phyloP scores from a whole-genome alignment of 2,888 invertebrate genomes.

The Eueremaeus valkanovi region DNA sequence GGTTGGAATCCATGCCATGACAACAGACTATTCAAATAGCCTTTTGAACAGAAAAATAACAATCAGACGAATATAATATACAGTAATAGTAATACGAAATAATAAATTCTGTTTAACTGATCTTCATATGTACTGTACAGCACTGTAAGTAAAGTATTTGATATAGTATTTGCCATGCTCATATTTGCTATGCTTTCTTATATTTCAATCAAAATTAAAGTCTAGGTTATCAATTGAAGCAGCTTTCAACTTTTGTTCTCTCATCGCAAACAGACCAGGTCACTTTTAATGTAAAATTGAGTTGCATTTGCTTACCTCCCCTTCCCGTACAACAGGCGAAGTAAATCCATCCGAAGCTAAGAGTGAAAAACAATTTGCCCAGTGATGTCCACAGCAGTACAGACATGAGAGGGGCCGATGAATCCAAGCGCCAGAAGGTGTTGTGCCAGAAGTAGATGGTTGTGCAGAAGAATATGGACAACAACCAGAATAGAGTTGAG shows the following conservation, averaged over 20 bases:
- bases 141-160: too few species aligned
- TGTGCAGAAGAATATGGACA: not conserved
- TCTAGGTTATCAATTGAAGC: too few species aligned
- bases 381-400: not conserved
- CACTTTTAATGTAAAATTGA: too few species aligned
- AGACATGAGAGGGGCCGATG: not conserved
- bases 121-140: not conserved
- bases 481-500: not conserved
- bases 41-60: not conserved
- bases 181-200: too few species aligned
- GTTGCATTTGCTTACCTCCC: not conserved
- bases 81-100: too few species aligned
- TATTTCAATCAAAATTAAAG: too few species aligned
- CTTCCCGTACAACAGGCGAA: slow-evolving; percentile 16
- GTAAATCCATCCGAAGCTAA: not conserved
- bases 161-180: too few species aligned
- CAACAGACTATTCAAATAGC: not conserved
- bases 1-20: slow-evolving; percentile 15
- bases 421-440: not conserved
- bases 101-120: not conserved
- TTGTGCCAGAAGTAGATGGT: slow-evolving; percentile 11
- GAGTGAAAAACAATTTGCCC: not conserved
- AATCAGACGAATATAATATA: too few species aligned
- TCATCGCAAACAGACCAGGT: too few species aligned
- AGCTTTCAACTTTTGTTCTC: too few species aligned